Evolutionary conservation across 2,113 vertebrate genomes (phyloP), one percentile per base, ranked within the genome.

Genomic region (Piprites chloris): DNA sequence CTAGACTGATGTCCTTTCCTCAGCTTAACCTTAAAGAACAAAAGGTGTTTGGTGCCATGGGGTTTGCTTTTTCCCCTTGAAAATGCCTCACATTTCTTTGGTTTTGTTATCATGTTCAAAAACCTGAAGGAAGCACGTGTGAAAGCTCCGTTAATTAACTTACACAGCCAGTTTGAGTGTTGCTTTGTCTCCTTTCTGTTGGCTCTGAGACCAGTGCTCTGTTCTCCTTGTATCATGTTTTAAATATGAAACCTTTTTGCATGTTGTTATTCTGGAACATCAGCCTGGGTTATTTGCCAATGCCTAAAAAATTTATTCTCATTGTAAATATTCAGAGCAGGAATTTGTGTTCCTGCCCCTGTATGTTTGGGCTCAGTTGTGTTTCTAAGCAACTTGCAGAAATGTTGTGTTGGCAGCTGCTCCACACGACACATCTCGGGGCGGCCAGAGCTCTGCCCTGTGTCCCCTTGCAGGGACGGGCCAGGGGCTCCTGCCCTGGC

Each of bases 381-480:
- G 92, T 91, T 74, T 68, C 93, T 33, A 82, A 90, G 96, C 93
- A 95, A 90, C 85, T 87, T 47, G 78, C 78, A 75, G 61, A 46
- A 69, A 41, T 9, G 76, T 2, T 84, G 13, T 77, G 73, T 33
- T 80, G 80, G 96, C 93, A 90, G 55, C 76, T 53, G 78, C 74
- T 85, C 73, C 9, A 22, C 42, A 5, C 0, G 11, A 7, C 12
- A 35, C 6, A 1, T 30, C 55, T 30, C 1, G 4, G 79, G 39
- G 7, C 0, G 0, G 35, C 61, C 2, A 14, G 62, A 47, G 41
- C 47, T 55, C 32, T 69, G 37, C 37, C 3, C 7, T 2, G 7
- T 28, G 49, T 35, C 14, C 41, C 19, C 72, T 23, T 22, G 6
- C 61, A 63, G 61, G 39, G 61, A 20, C 5, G 24, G 39, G 22